Evolutionary conservation across 1,140 invertebrate species (phyloP).

Genomic region (Manduca sexta): DNA sequence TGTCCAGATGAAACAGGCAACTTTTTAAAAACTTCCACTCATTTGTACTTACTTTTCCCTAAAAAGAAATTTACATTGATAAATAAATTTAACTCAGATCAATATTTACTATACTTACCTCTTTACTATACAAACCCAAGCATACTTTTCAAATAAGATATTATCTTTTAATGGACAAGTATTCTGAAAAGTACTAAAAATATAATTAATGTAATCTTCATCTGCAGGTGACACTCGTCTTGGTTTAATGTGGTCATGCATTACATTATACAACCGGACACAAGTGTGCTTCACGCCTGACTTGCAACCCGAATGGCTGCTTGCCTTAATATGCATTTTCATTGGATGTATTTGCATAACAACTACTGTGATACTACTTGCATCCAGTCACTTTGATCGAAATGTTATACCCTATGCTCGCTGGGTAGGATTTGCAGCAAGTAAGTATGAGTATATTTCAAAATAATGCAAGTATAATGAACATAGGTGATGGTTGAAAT

Average conservation of each 20-base stretch:
- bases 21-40: too few relatives aligned
- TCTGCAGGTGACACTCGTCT: slow-evolving; percentile 87
- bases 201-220: slow-evolving; percentile 8
- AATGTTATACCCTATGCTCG: slow-evolving; percentile 93
- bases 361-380: slow-evolving; percentile 89
- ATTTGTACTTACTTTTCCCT: too few relatives aligned
- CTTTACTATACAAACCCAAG: too few relatives aligned
- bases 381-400: slow-evolving; percentile 91
- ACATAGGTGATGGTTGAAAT: too few relatives aligned
- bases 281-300: slow-evolving; percentile 91
- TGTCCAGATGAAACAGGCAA: too few relatives aligned
- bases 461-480: too few relatives aligned
- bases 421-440: slow-evolving; percentile 96
- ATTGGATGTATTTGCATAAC: slow-evolving; percentile 95
- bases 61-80: too few relatives aligned
- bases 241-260: slow-evolving; percentile 94
- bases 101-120: too few relatives aligned
- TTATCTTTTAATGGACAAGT: too few relatives aligned
- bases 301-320: slow-evolving; percentile 91
- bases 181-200: not conserved
- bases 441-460: slow-evolving; percentile 74
- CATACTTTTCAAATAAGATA: too few relatives aligned
- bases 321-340: slow-evolving; percentile 93
- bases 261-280: slow-evolving; percentile 91
- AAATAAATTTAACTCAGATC: too few relatives aligned